phyloP scores from a whole-genome alignment of 1,140 invertebrate genomes.

The Archegozetes longisetosus region DNA sequence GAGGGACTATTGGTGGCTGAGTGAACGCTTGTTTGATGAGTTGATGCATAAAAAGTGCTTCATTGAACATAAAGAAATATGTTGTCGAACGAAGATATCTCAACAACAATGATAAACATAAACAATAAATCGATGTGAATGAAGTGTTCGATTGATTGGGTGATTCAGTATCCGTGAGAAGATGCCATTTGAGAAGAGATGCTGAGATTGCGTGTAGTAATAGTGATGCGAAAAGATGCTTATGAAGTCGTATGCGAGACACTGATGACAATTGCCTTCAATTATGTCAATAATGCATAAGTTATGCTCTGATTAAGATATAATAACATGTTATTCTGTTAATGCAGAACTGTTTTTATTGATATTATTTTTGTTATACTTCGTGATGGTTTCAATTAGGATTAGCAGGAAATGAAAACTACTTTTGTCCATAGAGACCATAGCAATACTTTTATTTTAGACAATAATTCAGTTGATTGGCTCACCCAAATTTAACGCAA shows the following conservation, averaged over 20 bases:
- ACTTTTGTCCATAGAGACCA: too few species aligned
- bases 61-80: conserved; percentile 34
- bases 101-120: conserved; percentile 31
- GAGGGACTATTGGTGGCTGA: conserved; percentile 7
- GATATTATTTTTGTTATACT: too few species aligned
- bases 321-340: too few species aligned
- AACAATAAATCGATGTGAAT: conserved; percentile 20
- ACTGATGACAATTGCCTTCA: conserved; percentile 23
- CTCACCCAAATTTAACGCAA: too few species aligned
- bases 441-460: too few species aligned
- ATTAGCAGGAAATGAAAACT: too few species aligned
- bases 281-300: too few species aligned
- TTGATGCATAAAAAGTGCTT: conserved; percentile 17
- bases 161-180: conserved; percentile 27
- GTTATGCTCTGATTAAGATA: too few species aligned
- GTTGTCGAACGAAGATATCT: conserved; percentile 39
- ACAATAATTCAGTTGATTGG: too few species aligned
- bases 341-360: too few species aligned
- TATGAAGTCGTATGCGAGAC: conserved; percentile 34
- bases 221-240: conserved; percentile 37
- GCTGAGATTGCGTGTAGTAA: conserved; percentile 30
- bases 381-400: too few species aligned
- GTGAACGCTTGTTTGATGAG: conserved; percentile 14
- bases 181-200: conserved; percentile 16
- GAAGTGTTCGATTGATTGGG: too few species aligned